Evolutionary conservation across 2,888 invertebrate species (phyloP).

Genomic region (Scotopteryx bipunctaria): DNA sequence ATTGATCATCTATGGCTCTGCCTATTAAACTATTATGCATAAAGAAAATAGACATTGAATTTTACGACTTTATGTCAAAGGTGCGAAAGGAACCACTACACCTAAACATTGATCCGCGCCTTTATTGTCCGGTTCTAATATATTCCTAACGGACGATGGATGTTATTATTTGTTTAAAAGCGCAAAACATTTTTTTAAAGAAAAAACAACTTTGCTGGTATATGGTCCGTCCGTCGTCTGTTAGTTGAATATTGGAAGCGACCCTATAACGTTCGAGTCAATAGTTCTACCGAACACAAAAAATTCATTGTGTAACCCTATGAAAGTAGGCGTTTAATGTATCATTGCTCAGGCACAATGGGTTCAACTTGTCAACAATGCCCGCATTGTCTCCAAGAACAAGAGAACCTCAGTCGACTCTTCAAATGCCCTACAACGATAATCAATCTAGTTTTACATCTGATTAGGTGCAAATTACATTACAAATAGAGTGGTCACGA

Average conservation of each 20-base stretch:
- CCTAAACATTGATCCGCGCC: too few relatives aligned
- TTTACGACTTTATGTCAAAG: too few relatives aligned
- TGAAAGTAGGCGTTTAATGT: slow-evolving; percentile 47
- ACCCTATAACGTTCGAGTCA: too few relatives aligned
- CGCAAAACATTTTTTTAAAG: too few relatives aligned
- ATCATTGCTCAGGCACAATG: slow-evolving; percentile 43
- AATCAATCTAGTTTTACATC: slow-evolving; percentile 81
- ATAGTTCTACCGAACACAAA: slow-evolving; percentile 18
- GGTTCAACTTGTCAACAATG: slow-evolving; percentile 38
- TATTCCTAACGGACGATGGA: too few relatives aligned
- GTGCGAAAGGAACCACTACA: not conserved
- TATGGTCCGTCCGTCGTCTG: too few relatives aligned
- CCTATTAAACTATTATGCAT: too few relatives aligned
- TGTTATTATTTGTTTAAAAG: too few relatives aligned
- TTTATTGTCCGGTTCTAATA: too few relatives aligned
- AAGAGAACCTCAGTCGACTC: slow-evolving; percentile 61
- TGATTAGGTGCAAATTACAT: slow-evolving; percentile 81
- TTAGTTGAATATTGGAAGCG: too few relatives aligned
- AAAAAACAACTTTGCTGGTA: too few relatives aligned
- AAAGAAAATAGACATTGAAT: too few relatives aligned
- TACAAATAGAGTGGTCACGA: slow-evolving; percentile 80
- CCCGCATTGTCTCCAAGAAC: slow-evolving; percentile 63
- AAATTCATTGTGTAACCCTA: slow-evolving; percentile 32
- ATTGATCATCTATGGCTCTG: slow-evolving; percentile 7
- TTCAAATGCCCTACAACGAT: slow-evolving; percentile 60